Evolutionary conservation across 2,113 vertebrate species (phyloP).

Genomic region (Alces alces): DNA sequence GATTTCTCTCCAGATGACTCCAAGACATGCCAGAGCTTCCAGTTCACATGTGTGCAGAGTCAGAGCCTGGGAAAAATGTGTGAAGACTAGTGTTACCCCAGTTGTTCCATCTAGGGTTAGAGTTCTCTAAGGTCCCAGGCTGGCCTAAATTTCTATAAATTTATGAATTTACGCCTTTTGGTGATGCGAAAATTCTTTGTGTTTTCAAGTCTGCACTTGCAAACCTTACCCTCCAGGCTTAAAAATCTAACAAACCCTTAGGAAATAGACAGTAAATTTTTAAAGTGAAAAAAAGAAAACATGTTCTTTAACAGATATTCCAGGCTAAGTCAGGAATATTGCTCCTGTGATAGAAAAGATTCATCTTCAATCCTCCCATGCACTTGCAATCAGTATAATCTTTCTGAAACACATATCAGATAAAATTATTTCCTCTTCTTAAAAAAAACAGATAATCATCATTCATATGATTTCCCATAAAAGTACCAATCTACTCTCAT

Average conservation of each 20-base stretch:
- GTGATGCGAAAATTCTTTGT: neutral
- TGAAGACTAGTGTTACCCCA: neutral
- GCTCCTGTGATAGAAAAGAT: neutral
- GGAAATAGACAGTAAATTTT: conserved; percentile 20
- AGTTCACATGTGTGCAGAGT: neutral
- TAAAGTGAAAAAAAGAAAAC: neutral
- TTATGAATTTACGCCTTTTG: neutral
- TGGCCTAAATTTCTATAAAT: neutral
- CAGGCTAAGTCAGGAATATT: neutral
- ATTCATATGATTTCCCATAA: neutral
- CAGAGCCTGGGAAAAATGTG: neutral
- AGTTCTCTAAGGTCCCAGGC: neutral
- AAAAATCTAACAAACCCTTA: neutral
- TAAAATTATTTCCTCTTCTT: conserved; percentile 3
- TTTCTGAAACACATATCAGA: neutral
- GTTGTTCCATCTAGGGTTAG: neutral
- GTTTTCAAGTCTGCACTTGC: conserved; percentile 25
- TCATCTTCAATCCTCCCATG: neutral
- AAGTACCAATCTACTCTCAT: neutral
- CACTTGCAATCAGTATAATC: neutral
- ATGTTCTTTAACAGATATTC: neutral
- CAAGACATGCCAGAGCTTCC: neutral
- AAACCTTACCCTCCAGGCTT: neutral
- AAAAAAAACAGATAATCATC: neutral
- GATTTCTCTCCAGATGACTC: neutral